Base-by-base conservation (phyloP, 1,140 invertebrate species). In the Trachymyrmex septentrionalis region DNA sequence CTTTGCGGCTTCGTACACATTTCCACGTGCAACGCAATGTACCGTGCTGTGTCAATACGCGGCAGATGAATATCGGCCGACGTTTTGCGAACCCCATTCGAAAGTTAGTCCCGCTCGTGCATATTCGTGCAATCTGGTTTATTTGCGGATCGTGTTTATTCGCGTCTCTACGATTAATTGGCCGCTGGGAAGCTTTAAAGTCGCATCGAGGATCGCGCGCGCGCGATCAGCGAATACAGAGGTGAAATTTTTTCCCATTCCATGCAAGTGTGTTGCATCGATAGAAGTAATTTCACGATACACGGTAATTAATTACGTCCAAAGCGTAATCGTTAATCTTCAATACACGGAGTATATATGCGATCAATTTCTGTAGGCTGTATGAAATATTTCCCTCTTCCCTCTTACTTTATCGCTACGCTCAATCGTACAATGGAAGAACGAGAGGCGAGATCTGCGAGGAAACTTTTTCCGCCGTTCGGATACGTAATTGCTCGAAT, bases 81-180 rank as follows among this genome's bases (percentile, higher is more conserved):
- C 44, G 61, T 77, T 53, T 76, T 53, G 71, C 64, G n/a, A 24
- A 27, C n/a, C 10, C 71, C 21, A 34, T 85, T 76, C 44, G 53
- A 82, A 84, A 73, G 67, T 84, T 63, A n/a, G 55, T 48, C 24
- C 38, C 80, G 69, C 12, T 27, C 7, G 38, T 61, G 67, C 69
- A 63, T 38, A 67, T 69, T 63, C 77, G 77, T 24, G 69, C 80
- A 84, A 84, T 84, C 80, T 48, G 44, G 55, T 84, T 84, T 84
- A 84, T 84, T 84, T 75, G 80, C 55, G 24, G n/a, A 61, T 59
- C 80, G 55, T 73, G 80, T 82, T 82, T 82, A 72, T 75, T 75
- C 77, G 63, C 63, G 63, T 67, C 44, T 75, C 67, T 75, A 30
- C 69, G 57, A 84, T 84, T 84, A 84, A 84, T 84, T 84, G 80